Base-by-base conservation (phyloP, 2,797 vertebrate genomes). In the Smutsia temminckii region DNA sequence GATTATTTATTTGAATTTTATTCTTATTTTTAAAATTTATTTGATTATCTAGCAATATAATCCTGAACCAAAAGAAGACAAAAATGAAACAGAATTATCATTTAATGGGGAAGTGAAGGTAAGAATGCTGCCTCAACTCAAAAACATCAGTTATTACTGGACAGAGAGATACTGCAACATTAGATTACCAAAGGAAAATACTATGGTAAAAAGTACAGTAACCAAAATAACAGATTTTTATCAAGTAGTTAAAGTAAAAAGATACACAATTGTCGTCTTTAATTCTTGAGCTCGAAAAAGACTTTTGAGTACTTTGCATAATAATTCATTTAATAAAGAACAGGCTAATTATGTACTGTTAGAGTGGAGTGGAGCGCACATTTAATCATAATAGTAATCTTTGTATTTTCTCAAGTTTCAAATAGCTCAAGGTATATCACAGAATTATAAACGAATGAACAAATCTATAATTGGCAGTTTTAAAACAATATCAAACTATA, bases 1-100 rank as follows among this genome's bases (percentile, higher is more conserved):
- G 6, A 23, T 74, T 92, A 51, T 89, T 57, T 29, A 61, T 78
- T 96, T 66, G 29, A 81, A 86, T 91, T 81, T 68, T 3, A 29
- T 49, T 72, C 53, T 64, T 86, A 37, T 81, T 83, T 71, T 66
- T 86, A 93, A 81, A 20, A 63, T 71, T 66, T n/a, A 32, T 75
- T 74, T 83, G 46, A 83, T 90, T 94, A 13, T 3, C 21, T 78
- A n/a, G 63, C 80, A 95, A 89, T 64, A 72, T 81, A 90, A 86
- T 59, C 20, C 29, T 37, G 23, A 92, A 53, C 6, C 63, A 86
- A 74, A 9, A 17, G 13, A 72, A 88, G n/a, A 34, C 23, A 21
- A 72, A 96, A 78, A 53, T 21, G 32, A 77, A 68, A 53, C 20
- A 89, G 23, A 93, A 92, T 85, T 46, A 75, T 80, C 72, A 32